A percentile compares a stretch with the other conserved stretches of the same genome.
Conservation (phyloP, 2,113 vertebrate species). For the Astatotilapia flaviijosephi region DNA sequence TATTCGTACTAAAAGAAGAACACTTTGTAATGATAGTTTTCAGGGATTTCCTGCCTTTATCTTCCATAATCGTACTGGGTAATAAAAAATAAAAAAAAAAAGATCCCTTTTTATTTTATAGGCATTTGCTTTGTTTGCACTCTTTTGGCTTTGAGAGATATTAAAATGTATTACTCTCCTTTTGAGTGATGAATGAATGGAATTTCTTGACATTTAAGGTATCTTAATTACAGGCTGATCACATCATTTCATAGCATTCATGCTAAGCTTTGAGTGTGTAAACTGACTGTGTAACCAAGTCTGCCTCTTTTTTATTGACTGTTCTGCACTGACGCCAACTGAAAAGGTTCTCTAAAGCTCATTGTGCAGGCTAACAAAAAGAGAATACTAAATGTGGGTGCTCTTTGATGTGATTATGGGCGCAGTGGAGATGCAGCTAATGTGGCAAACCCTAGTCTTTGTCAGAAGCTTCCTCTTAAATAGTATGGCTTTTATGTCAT, state of each 20-base stretch:
- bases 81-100: not conserved
- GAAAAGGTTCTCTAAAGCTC: not conserved
- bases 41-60: constrained; percentile 1
- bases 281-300: not conserved
- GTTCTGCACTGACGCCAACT: not conserved
- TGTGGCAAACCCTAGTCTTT: not conserved
- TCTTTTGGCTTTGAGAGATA: not conserved
- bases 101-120: not conserved
- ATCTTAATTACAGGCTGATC: not conserved
- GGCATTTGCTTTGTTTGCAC: not conserved
- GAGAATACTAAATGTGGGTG: not conserved
- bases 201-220: not conserved
- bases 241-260: not conserved
- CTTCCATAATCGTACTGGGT: not conserved
- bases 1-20: not conserved
- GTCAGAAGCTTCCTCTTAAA: not conserved
- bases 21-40: not conserved
- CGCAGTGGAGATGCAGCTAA: not conserved
- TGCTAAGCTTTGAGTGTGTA: not conserved
- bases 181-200: constrained; percentile 3
- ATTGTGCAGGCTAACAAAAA: not conserved
- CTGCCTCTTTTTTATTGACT: not conserved
- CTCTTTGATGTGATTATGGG: not conserved
- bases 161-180: not conserved
- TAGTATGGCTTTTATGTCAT: not conserved